Base-by-base conservation (phyloP, 2,888 invertebrate genomes). In the Standfussiana lucernea region DNA sequence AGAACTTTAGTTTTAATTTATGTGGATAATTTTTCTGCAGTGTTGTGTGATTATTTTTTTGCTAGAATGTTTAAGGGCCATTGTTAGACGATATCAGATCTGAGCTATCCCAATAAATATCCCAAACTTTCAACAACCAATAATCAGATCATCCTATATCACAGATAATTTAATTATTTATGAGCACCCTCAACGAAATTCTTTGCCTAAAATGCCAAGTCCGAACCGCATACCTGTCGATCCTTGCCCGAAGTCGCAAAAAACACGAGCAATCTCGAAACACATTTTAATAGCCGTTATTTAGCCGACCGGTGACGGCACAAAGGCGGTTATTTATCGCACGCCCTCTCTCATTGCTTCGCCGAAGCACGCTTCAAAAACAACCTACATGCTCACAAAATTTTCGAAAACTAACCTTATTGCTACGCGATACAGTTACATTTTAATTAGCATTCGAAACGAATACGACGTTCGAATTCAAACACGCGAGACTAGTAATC, bases 321-420 rank as follows among this genome's bases (percentile, higher is more conserved):
- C 96, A 96, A 96, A 96, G 96, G 96, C 95, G 95, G 95, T 96
- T 95, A 96, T 96, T 96, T 96, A 96, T 96, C 95, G 95, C 94
- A 95, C 96, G 96, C 96, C 96, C 96, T 96, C 96, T 96, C 96
- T 95, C 96, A 96, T 96, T 96, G 96, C 96, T 94, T 95, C 93
- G 90, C 91, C 92, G 92, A 90, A 91, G 90, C 92, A 87, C 90
- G 91, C 89, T 93, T 91, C 90, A 90, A 94, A 93, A 95, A 95
- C 94, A 95, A 94, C 95, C 90, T 92, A 95, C 93, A 93, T 85
- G 89, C 86, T 73, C 75, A 42, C 28, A 15, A 59, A 42, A 78
- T 86, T 83, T 71, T 77, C 85, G 40, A 95, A 94, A 93, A 90
- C 77, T 88, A 82, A 94, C 94, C 92, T 92, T 95, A 95, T 84